Evolutionary conservation across 2,797 vertebrate species (phyloP), one percentile per base, ranked within the genome.

Genomic region (Ctenopoma kingsleyae): DNA sequence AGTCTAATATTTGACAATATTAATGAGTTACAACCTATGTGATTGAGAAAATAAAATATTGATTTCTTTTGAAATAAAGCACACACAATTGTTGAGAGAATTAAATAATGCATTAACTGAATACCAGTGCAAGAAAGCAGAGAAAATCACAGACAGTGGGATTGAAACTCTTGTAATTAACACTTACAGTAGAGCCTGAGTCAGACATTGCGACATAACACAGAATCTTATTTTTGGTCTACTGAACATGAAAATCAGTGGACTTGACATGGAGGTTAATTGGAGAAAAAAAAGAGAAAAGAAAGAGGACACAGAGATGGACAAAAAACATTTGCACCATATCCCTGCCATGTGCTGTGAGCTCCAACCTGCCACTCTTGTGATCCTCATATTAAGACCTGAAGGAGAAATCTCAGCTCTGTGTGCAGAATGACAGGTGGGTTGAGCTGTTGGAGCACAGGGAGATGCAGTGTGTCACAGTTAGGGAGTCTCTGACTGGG

Each of bases 51-150:
- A 60, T 23, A 25, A 67, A 81, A 79, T 25, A 32, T 56, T 7
- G 25, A 80, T 68, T 80, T 81, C 44, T 30, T 80, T 70, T 60
- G 48, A 84, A 81, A 81, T 30, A 57, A 78, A 84, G 60, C 49
- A 41, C 62, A 78, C 50, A 78, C 27, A 71, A 38, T 48, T 67
- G 38, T 71, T 64, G 46, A 53, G 47, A 74, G 74, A 89, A 82
- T 87, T 87, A 93, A 91, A 93, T 90, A 90, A 91, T 7, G 67
- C 66, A 80, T 71, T 76, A 66, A 62, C 56, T 71, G 82, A 83
- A 82, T 25, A 87, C 71, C 86, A 89, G 89, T 90, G 87, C 89
- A 90, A 84, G 75, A 87, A 89, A 88, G 84, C 32, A 52, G 66
- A 77, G 73, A 82, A 77, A 80, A 84, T 78, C 81, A 86, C 78